A percentile compares a stretch with the other conserved stretches of the same genome.
These are phyloP conservation scores for Lucilia cuprina DNA, from an alignment of 1,140 invertebrate species.

Conservation along the genomic window DNA sequence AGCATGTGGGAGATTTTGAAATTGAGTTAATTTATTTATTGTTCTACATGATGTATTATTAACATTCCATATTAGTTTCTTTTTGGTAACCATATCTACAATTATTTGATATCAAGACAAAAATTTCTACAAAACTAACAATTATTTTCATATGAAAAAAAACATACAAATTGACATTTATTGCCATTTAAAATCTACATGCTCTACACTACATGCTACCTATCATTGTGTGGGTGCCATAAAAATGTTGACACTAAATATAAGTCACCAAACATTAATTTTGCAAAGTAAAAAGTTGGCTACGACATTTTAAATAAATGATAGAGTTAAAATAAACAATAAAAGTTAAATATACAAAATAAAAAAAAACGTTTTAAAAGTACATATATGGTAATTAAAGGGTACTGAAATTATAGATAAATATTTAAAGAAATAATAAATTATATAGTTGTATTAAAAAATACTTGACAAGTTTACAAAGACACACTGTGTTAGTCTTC, in stretches of 20 bases:
- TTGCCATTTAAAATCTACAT: background rate
- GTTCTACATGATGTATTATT: too few relatives aligned
- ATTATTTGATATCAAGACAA: background rate
- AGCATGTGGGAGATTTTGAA: too few relatives aligned
- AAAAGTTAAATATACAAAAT: background rate
- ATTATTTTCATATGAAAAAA: conserved; percentile 21
- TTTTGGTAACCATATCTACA: background rate
- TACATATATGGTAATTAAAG: background rate
- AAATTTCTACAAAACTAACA: background rate
- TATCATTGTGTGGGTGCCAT: background rate
- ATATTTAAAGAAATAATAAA: background rate
- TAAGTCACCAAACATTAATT: background rate
- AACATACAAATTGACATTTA: conserved; percentile 27
- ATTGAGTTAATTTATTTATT: too few relatives aligned
- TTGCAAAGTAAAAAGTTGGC: background rate
- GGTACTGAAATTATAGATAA: background rate
- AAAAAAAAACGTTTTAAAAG: background rate
- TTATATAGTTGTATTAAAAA: background rate
- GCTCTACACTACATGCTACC: background rate
- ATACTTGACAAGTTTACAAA: background rate
- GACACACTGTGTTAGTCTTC: background rate
- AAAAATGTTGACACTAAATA: conserved; percentile 2
- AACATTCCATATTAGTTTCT: background rate
- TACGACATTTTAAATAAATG: background rate
- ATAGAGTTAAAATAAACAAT: conserved; percentile 2